Evolutionary conservation across 2,113 vertebrate species (phyloP), one percentile per base, ranked within the genome.

Genomic region (Cyanistes caeruleus): DNA sequence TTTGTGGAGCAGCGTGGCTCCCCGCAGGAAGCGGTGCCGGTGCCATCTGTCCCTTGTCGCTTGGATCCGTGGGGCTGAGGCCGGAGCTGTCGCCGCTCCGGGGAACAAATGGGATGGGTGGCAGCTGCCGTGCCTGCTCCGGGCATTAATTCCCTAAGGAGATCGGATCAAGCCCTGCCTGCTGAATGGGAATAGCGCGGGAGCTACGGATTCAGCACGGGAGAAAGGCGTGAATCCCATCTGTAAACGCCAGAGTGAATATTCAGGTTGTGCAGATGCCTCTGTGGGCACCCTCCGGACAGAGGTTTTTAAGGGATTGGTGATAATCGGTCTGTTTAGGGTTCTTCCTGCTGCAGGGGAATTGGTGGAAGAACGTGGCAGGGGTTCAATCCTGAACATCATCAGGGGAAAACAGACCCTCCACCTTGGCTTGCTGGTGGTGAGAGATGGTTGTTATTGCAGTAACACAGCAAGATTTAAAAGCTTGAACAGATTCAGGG

Each of bases 1-100:
- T 51, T 7, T 73, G 48, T 53, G 49, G 49, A 56, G 76, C 41
- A 7, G 16, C 2, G 33, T 24, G 19, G 55, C 78, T 96, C 67
- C 67, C 83, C 1, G 18, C 64, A 25, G 88, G 51, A 74, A 58
- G 89, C 24, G 19, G 67, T 0, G 17, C 58, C 25, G 13, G 14
- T 73, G 91, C 89, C 95, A 96, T 95, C 95, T 97, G 96, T 91
- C 89, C 56, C 63, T 49, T 39, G 74, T 58, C 13, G 5, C 60
- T 68, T 1, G 25, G 46, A 27, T 79, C 77, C 25, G 0, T 43
- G 65, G 17, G 15, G 25, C 74, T 37, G 48, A 59, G 89, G 62
- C 55, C 2, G 7, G 81, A 70, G 81, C 69, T 72, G 70, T 49
- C 4, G 3, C 18, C 2, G 67, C 75, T 77, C 18, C 0, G 0